Conservation (phyloP, 2,113 vertebrate genomes). For the Dendropsophus ebraccatus region DNA sequence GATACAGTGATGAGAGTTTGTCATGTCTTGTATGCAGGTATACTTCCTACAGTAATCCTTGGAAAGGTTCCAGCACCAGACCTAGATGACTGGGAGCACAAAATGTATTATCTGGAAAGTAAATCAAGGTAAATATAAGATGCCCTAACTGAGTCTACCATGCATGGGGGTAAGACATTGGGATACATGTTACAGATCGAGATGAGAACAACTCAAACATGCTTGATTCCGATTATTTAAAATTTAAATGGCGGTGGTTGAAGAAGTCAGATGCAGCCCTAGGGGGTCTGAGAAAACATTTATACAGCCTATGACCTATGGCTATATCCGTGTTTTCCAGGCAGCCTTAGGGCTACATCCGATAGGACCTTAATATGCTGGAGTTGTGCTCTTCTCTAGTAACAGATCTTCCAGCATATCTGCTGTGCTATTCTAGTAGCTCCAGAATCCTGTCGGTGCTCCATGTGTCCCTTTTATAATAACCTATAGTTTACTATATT, state of each 20-base stretch:
- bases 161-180: not conserved
- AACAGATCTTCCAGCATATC: not conserved
- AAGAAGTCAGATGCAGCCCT: too few relatives aligned
- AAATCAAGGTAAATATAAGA: constrained; percentile 64
- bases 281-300: too few relatives aligned
- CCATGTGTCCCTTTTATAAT: not conserved
- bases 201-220: too few relatives aligned
- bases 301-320: too few relatives aligned
- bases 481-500: not conserved
- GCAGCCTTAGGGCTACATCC: too few relatives aligned
- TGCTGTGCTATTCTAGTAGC: not conserved
- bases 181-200: not conserved
- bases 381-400: too few relatives aligned
- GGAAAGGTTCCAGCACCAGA: constrained; percentile 83
- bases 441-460: not conserved
- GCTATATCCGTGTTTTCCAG: too few relatives aligned
- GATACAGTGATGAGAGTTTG: not conserved
- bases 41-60: constrained; percentile 76
- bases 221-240: too few relatives aligned
- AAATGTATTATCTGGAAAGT: constrained; percentile 84
- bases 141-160: too few relatives aligned
- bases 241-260: too few relatives aligned
- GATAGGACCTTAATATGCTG: too few relatives aligned
- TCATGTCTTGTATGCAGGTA: constrained; percentile 68
- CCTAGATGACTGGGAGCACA: constrained; percentile 86